Evolutionary conservation across 2,888 invertebrate genomes (phyloP), one percentile per base, ranked within the genome.

Genomic region (Clusia tigrina): DNA sequence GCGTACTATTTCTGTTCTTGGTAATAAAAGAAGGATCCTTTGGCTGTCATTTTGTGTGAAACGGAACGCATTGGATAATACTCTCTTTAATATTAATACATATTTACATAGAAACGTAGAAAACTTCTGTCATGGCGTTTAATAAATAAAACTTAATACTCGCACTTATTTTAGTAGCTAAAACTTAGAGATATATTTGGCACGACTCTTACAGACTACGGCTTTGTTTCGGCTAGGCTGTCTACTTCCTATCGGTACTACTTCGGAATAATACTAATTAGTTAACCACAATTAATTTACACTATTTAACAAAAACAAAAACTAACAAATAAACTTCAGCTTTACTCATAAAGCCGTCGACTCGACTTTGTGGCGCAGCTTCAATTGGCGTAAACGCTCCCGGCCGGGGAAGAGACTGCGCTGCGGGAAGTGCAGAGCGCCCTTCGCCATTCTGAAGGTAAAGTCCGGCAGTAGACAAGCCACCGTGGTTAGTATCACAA

Each of bases 391-490:
- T 53, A 69, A 58, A 24, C 69, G 69, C 61, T 74, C 71, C 22
- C 68, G 75, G 46, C 80, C 81, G 0, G 83, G 82, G 24, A 78
- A 83, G 54, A 83, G 77, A 32, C 60, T 78, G 20, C 75, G 73
- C 24, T 71, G 69, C 46, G 80, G 80, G 56, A 82, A 71, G 20
- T 77, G 75, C 2, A 83, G 65, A 1, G 73, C 78, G 51, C 76
- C 67, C 48, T 71, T 71, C 51, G 78, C 72, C 67, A 78, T 73
- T 15, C 78, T 71, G 22, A 81, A 68, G n/a, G 77, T 75, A 55
- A 80, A 85, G 78, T 90, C 89, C 0, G 91, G 91, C 48, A 86
- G 69, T 12, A 91, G 78, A 24, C 87, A 85, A 0, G 86, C 80
- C 0, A 86, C 77, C 1, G 87, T 74, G 0, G 86, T 80, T 1